Evolutionary conservation across 2,113 vertebrate genomes (phyloP), one percentile per base, ranked within the genome.

Genomic region (Menidia beryllina): DNA sequence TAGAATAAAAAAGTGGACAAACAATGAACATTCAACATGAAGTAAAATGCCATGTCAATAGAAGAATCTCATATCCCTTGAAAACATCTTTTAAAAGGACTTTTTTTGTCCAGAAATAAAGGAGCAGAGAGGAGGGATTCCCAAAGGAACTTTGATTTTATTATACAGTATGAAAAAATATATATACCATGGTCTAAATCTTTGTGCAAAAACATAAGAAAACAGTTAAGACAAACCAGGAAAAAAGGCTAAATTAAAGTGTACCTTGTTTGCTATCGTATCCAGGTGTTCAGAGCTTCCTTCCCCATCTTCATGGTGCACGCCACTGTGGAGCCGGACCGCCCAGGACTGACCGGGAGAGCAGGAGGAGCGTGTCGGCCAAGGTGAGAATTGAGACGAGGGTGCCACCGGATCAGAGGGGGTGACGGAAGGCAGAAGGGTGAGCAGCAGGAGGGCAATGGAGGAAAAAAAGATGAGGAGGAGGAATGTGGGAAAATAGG

Each of bases 321-420:
- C n/a, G 13, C 26, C 64, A 0, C 36, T 34, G 0, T 93, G 81
- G 68, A 99, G 43, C 53, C 87, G 94, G 63, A 98, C 95, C 0
- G 96, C 97, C 97, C 97, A 99, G 1, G 91, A 95, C 57, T 94
- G 91, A 52, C 77, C 74, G 0, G 82, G 86, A 19, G 82, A 68
- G 4, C 93, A 94, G 57, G 91, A 94, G 57, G 91, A 76, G 1
- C 39, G 63, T 0, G 70, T 72, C 1, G n/a, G 13, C 79, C 64
- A 69, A 19, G 65, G 21, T 21, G 30, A 54, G 17, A 63, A 15
- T 30, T 51, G 30, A 45, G 78, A 71, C 13, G 57, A 41, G 30
- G 75, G n/a, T 0, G 25, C n/a, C 14, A 65, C 50, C 20, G 74
- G 64, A 12, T 52, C 13, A 0, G 57, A 80, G 6, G 58, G 83